Percentiles rank a stretch among this genome's conserved stretches.
Evolutionary conservation across 2,113 vertebrate genomes (phyloP).

Genomic region (Phocoena phocoena): DNA sequence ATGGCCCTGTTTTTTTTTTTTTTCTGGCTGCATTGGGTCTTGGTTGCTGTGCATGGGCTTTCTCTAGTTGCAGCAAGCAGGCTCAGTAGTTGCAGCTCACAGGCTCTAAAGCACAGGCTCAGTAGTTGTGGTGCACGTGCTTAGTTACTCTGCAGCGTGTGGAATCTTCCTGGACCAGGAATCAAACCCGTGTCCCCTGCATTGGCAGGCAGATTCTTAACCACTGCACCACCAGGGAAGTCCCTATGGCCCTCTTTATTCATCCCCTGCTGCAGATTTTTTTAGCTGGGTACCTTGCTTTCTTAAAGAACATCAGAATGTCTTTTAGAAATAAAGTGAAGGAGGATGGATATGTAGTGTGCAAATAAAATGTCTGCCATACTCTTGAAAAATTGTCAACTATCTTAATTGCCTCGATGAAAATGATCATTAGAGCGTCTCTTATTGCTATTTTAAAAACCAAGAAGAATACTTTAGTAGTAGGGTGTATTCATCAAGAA

Average conservation of each 20-base stretch:
- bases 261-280: not conserved
- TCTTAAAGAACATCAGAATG: not conserved
- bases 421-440: not conserved
- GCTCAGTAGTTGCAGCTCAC: too few relatives aligned
- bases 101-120: too few relatives aligned
- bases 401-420: not conserved
- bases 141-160: too few relatives aligned
- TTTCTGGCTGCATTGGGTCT: too few relatives aligned
- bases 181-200: too few relatives aligned
- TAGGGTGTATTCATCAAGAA: not conserved
- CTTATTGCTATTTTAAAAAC: not conserved
- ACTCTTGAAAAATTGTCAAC: not conserved
- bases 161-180: too few relatives aligned
- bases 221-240: too few relatives aligned
- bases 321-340: constrained; percentile 17
- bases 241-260: not conserved
- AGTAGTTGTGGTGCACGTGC: too few relatives aligned
- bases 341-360: not conserved
- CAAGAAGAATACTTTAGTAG: not conserved
- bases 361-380: not conserved
- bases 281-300: not conserved
- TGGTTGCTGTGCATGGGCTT: too few relatives aligned
- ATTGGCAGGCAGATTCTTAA: too few relatives aligned
- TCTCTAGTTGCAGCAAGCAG: too few relatives aligned
- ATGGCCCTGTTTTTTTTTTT: not conserved